A percentile compares a stretch with the other conserved stretches of the same genome.
These are phyloP conservation scores for Lasioglossum pauxillum DNA, from an alignment of 2,888 invertebrate genomes.

Conservation along the genomic window DNA sequence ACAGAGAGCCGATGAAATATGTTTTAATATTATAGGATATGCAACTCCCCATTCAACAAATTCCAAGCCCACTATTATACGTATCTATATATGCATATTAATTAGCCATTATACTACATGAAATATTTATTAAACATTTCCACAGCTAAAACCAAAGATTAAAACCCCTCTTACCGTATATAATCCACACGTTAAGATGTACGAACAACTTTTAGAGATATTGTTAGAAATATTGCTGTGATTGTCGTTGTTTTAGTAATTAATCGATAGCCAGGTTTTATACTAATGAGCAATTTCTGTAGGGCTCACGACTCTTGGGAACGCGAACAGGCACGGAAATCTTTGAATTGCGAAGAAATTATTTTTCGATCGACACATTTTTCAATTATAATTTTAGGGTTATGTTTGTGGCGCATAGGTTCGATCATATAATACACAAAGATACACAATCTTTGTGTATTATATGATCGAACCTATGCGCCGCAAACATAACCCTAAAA, in stretches of 20 bases:
- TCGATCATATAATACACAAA: too few relatives aligned
- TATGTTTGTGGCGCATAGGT: too few relatives aligned
- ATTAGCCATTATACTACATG: not conserved
- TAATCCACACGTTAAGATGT: not conserved
- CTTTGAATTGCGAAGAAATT: not conserved
- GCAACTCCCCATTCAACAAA: not conserved
- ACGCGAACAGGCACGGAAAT: not conserved
- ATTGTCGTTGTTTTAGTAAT: not conserved
- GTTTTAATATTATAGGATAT: not conserved
- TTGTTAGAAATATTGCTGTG: not conserved
- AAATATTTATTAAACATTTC: not conserved
- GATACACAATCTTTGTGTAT: too few relatives aligned
- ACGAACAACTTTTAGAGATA: not conserved
- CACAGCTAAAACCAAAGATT: not conserved
- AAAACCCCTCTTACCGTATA: not conserved
- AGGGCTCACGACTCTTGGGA: constrained; percentile 55
- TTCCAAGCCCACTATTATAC: not conserved
- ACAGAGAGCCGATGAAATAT: constrained; percentile 13
- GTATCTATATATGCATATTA: not conserved
- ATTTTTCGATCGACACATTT: too few relatives aligned
- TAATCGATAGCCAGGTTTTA: not conserved
- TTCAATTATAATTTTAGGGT: too few relatives aligned
- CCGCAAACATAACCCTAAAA: too few relatives aligned
- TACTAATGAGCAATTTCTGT: constrained; percentile 12
- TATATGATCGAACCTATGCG: too few relatives aligned